Evolutionary conservation across 2,888 invertebrate genomes (phyloP).

Genomic region (Orchestes rusci): DNA sequence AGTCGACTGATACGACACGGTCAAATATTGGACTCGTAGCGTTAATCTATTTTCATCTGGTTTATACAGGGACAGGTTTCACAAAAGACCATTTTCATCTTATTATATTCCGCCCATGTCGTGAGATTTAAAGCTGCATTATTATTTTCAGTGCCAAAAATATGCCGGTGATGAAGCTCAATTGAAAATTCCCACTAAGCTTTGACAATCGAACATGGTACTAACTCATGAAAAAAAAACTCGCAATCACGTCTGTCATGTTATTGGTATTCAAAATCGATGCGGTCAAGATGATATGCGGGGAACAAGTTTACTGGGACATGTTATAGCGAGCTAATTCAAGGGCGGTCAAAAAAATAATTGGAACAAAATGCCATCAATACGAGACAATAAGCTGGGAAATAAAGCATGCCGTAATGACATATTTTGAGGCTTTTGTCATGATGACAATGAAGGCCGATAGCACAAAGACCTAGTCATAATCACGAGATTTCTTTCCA

Average conservation of each 20-base stretch:
- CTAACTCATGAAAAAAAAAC: conserved; percentile 21
- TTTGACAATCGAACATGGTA: conserved; percentile 25
- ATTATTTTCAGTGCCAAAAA: too few relatives aligned
- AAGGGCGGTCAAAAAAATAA: conserved; percentile 24
- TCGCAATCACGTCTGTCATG: conserved; percentile 24
- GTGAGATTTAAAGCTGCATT: too few relatives aligned
- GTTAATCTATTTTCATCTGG: conserved; percentile 27
- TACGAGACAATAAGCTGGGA: conserved; percentile 20
- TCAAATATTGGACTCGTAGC: conserved; percentile 33
- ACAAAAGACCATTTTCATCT: conserved; percentile 21
- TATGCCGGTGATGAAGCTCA: too few relatives aligned
- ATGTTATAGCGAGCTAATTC: conserved; percentile 24
- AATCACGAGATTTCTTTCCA: conserved; percentile 22
- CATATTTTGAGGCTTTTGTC: conserved; percentile 21
- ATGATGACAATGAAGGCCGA: conserved; percentile 19
- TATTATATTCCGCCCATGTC: conserved; percentile 26
- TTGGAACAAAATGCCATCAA: conserved; percentile 22
- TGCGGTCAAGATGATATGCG: conserved; percentile 25
- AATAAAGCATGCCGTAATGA: conserved; percentile 21
- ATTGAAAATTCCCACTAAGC: conserved; percentile 23
- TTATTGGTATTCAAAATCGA: conserved; percentile 25
- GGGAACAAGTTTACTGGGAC: conserved; percentile 23
- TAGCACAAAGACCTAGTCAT: conserved; percentile 19
- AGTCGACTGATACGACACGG: conserved; percentile 29
- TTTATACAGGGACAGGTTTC: conserved; percentile 22